These are phyloP conservation scores for Bombus balteatus DNA, from an alignment of 1,140 invertebrate genomes.

Conservation along the genomic window DNA sequence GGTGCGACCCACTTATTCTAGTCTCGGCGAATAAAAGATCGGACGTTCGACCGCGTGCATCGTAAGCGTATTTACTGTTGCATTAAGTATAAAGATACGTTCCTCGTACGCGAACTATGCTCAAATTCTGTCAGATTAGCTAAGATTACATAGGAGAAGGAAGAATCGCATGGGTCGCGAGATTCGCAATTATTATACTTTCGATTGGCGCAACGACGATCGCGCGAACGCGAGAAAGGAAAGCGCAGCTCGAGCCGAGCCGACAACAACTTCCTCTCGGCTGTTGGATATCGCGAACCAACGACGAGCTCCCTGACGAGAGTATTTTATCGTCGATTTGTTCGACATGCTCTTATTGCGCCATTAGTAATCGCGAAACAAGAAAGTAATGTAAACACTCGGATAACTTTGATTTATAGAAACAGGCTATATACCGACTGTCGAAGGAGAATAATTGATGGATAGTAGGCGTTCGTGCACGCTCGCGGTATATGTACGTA, in stretches of 20 bases:
- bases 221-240: not conserved
- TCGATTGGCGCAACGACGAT: not conserved
- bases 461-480: slow-evolving; percentile 52
- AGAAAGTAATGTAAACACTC: slow-evolving; percentile 78
- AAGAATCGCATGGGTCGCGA: not conserved
- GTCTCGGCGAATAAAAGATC: slow-evolving; percentile 22
- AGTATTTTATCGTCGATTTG: slow-evolving; percentile 59
- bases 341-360: slow-evolving; percentile 70
- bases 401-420: slow-evolving; percentile 77
- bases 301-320: slow-evolving; percentile 31
- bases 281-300: slow-evolving; percentile 43
- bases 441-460: slow-evolving; percentile 73
- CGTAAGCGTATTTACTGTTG: not conserved
- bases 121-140: not conserved
- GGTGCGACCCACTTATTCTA: slow-evolving; percentile 71
- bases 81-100: not conserved
- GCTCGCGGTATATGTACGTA: not conserved
- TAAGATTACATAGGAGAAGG: too few relatives aligned
- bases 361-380: slow-evolving; percentile 78
- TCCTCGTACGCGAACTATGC: not conserved
- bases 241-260: too few relatives aligned
- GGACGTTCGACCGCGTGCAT: not conserved
- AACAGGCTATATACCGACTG: slow-evolving; percentile 45
- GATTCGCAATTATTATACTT: not conserved
- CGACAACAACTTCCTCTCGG: not conserved